Evolutionary conservation across 2,113 vertebrate species (phyloP), one percentile per base, ranked within the genome.

Genomic region (Scatophagus argus): DNA sequence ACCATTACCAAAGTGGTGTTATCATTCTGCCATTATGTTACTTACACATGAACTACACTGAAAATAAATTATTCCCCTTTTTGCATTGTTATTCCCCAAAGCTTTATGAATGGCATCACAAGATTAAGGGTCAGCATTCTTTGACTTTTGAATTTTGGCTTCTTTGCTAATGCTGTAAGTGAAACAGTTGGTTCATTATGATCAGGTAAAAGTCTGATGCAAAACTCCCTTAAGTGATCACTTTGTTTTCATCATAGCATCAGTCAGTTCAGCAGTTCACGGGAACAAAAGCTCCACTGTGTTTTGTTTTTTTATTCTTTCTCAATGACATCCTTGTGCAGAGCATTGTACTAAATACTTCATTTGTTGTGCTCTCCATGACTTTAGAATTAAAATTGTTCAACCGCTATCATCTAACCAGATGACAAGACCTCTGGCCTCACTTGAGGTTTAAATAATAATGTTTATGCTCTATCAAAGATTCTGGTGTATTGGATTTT

Each of bases 221-320:
- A 84, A 68, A 44, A 62, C 44, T 21, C 23, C 29, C 5, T 63
- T 38, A 32, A 23, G 16, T 32, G 31, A 21, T 52, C 27, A 12
- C 3, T 61, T 34, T 1, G 9, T 69, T 65, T 54, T 62, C 7
- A 32, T 14, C 3, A 0, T 5, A 25, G 32, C 41, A 34, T 4
- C 34, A 5, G 56, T 68, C 44, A 66, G 36, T 65, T 75, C 54
- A 41, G 46, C 23, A 64, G 64, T 82, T 74, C 68, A 71, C 10
- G 25, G n/a, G 55, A 83, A 86, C 83, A 89, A 74, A 72, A 56
- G 32, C 19, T 19, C 39, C 46, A 41, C 67, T 90, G 71, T 86
- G 0, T 32, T 6, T 19, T 34, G 41, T 68, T 52, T 31, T 64
- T 71, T 63, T 12, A 36, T 32, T 67, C 21, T 32, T 25, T 46